Conservation (phyloP, 2,888 invertebrate genomes). For the Cephus sareptanus region DNA sequence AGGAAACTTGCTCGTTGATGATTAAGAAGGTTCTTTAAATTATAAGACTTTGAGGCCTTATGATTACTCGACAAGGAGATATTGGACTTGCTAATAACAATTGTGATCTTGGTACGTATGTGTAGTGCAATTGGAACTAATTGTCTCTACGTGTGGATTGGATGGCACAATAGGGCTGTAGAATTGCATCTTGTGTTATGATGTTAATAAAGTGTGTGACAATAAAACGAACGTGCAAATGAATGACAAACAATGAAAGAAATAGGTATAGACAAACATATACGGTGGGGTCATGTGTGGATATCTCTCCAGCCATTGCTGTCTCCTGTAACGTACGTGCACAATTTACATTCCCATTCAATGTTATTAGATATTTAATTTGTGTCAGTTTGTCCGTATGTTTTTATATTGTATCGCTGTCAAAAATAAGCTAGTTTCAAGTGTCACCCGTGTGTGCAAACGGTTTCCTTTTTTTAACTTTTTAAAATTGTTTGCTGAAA, state of each 20-base stretch:
- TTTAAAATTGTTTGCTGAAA: background rate
- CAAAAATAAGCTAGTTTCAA: background rate
- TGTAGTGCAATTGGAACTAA: background rate
- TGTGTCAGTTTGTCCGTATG: background rate
- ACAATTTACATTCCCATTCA: slow-evolving; percentile 36
- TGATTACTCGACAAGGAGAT: background rate
- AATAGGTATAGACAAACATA: slow-evolving; percentile 60
- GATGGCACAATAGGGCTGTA: background rate
- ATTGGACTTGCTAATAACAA: background rate
- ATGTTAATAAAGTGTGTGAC: slow-evolving; percentile 11
- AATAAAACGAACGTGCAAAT: slow-evolving; percentile 33
- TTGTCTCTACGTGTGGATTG: background rate
- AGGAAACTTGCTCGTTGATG: background rate
- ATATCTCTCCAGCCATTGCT: slow-evolving; percentile 60
- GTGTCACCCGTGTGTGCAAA: background rate
- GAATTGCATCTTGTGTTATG: background rate
- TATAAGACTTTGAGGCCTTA: background rate
- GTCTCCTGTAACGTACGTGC: slow-evolving; percentile 60
- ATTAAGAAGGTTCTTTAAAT: background rate
- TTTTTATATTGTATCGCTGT: background rate
- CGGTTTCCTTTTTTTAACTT: background rate
- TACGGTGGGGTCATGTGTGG: slow-evolving; percentile 56
- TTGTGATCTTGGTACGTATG: background rate
- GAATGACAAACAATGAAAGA: slow-evolving; percentile 36
- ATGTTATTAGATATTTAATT: background rate